Conservation (phyloP, 2,113 vertebrate species). For the Cariama cristata region DNA sequence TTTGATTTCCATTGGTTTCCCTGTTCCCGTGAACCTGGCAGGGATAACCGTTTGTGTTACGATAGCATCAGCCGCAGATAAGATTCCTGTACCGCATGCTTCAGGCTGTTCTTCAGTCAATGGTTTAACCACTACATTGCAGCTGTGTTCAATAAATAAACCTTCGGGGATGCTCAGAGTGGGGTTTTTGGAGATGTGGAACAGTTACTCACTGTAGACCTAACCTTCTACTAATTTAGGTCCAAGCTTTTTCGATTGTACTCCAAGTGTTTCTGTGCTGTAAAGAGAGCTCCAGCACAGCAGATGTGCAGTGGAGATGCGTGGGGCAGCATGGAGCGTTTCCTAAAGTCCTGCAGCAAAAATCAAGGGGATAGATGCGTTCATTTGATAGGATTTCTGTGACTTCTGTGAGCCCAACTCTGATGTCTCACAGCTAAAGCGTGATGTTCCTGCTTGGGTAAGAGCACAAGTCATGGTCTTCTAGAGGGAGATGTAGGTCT, state of each 20-base stretch:
- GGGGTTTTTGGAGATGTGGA: neutral
- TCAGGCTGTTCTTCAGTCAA: neutral
- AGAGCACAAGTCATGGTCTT: neutral
- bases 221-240: neutral
- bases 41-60: neutral
- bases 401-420: neutral
- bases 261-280: neutral
- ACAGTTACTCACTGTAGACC: neutral
- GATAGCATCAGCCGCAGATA: neutral
- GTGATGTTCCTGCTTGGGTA: neutral
- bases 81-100: neutral
- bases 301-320: neutral
- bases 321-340: neutral
- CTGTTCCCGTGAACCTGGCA: neutral
- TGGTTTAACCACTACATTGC: neutral
- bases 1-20: neutral
- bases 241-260: neutral
- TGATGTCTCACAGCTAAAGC: fast-evolving
- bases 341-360: neutral
- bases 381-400: neutral
- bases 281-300: neutral
- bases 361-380: fast-evolving
- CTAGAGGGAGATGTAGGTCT: neutral
- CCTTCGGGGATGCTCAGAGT: neutral
- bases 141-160: conserved; percentile 8